Evolutionary conservation across 2,797 vertebrate genomes (phyloP), one percentile per base, ranked within the genome.

Genomic region (Microcaecilia unicolor): DNA sequence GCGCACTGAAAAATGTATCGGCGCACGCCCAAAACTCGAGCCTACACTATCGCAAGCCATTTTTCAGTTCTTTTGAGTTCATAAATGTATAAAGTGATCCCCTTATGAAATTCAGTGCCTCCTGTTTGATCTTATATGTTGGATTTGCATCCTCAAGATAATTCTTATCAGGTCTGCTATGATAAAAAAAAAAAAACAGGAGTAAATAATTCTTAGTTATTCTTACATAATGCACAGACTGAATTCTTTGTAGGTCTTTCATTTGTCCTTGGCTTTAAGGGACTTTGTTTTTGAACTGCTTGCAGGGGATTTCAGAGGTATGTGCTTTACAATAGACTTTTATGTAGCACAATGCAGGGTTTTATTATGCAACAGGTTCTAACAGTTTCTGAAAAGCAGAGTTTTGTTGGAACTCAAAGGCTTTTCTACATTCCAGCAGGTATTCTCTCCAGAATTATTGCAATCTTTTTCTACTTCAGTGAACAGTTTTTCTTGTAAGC

Each of bases 191-290:
- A n/a, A n/a, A n/a, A n/a, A n/a, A n/a, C n/a, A n/a, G n/a, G 53
- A 36, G 41, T 29, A 45, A 48, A 33, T 27, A 36, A 33, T 54
- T 41, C 24, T 25, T 32, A 48, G 51, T 55, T n/a, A n/a, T 58
- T 49, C 55, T 55, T 63, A 60, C 58, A 37, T 33, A 44, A 41
- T 46, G 27, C 45, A 42, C 49, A 66, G 45, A 64, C 54, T 18
- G 45, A 44, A 41, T 5, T 6, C 38, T 30, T 13, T 18, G 3
- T 10, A 18, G 39, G 29, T 23, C 16, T 48, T 11, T 37, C 26
- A 44, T 40, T 37, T 26, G 9, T 7, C 25, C 18, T 48, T 30
- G 27, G 3, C 46, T 48, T 52, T 48, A 28, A 6, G 40, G 33
- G 20, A 28, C 2, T 10, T 3, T 2, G 11, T 14, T 48, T 28